phyloP scores from a whole-genome alignment of 2,888 invertebrate species.

The Drosophila mimetica region DNA sequence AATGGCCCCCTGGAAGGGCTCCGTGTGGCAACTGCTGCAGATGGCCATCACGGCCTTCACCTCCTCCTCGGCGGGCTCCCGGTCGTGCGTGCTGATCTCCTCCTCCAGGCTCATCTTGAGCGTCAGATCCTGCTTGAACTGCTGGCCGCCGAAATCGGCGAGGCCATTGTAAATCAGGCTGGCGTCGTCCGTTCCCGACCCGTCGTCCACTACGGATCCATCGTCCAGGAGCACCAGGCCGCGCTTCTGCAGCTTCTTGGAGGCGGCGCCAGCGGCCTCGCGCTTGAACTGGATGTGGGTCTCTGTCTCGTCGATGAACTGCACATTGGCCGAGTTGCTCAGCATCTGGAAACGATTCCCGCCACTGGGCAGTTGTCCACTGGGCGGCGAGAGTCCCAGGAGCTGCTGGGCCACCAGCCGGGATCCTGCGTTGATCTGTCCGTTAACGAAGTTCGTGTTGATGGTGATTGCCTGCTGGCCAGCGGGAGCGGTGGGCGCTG shows the following conservation, averaged over 20 bases:
- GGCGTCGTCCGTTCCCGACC: conserved; percentile 6
- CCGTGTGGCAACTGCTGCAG: conserved; percentile 90
- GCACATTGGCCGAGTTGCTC: conserved; percentile 87
- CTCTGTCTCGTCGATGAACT: conserved; percentile 86
- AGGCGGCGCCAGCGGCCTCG: conserved; percentile 22
- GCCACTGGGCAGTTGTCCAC: background rate
- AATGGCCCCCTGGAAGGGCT: conserved; percentile 92
- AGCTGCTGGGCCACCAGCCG: conserved; percentile 87
- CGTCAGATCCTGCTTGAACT: conserved; percentile 87
- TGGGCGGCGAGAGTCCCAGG: conserved; percentile 60
- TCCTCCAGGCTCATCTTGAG: conserved; percentile 82
- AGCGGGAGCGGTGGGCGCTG: conserved; percentile 7
- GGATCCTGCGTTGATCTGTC: conserved; percentile 87
- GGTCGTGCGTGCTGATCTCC: conserved; percentile 87
- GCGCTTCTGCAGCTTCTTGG: conserved; percentile 86
- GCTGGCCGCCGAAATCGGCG: conserved; percentile 89
- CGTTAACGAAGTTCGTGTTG: conserved; percentile 87
- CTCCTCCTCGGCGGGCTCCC: conserved; percentile 93
- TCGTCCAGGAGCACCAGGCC: conserved; percentile 88
- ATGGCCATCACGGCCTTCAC: conserved; percentile 92
- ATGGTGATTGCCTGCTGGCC: conserved; percentile 83
- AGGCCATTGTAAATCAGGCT: conserved; percentile 85
- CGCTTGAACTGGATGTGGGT: conserved; percentile 81
- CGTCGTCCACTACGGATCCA: conserved; percentile 89
- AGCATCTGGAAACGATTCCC: conserved; percentile 65